Evolutionary conservation across 2,888 invertebrate species (phyloP).

Genomic region (Tipula lateralis): DNA sequence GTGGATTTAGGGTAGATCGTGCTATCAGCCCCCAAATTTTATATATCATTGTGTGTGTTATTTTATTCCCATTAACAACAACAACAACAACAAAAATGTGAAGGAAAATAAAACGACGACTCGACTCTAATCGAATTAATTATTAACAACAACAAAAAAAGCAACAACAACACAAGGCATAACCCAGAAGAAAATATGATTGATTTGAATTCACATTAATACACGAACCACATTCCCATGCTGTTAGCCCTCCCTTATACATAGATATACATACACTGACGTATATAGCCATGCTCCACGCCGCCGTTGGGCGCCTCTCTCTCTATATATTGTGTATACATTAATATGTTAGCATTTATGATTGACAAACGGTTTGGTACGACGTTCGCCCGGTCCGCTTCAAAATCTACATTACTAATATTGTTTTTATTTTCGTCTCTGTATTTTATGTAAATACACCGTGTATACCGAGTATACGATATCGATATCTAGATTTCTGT

Average conservation of each 20-base stretch:
- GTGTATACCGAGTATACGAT: not conserved
- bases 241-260: not conserved
- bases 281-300: too few relatives aligned
- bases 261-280: too few relatives aligned
- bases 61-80: not conserved
- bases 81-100: too few relatives aligned
- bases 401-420: not conserved
- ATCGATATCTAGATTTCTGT: not conserved
- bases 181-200: not conserved
- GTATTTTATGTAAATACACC: not conserved
- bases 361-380: not conserved
- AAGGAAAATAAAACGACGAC: not conserved
- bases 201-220: constrained; percentile 3
- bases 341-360: not conserved
- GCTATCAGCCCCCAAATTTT: not conserved
- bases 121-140: constrained; percentile 19
- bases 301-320: too few relatives aligned
- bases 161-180: not conserved
- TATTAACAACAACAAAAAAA: not conserved
- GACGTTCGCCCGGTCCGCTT: not conserved
- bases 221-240: not conserved
- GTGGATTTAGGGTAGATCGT: not conserved
- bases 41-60: not conserved
- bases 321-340: too few relatives aligned
- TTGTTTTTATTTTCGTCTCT: not conserved